phyloP scores from a whole-genome alignment of 2,888 invertebrate species.

The Brachycybe producta region DNA sequence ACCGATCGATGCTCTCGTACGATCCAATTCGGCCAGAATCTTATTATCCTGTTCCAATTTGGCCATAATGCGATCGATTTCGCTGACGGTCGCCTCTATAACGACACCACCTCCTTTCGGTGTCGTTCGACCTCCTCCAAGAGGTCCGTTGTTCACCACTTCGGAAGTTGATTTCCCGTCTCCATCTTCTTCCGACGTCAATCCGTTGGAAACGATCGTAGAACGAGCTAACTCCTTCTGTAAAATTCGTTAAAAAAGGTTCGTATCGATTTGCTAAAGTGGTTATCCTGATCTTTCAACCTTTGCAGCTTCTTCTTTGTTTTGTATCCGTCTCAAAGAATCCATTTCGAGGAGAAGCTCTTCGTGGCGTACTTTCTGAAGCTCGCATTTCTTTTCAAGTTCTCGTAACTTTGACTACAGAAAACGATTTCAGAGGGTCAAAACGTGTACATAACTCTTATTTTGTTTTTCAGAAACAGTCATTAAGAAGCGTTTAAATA shows the following conservation, averaged over 20 bases:
- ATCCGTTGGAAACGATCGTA: too few relatives aligned
- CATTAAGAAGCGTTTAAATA: background rate
- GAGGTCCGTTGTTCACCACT: too few relatives aligned
- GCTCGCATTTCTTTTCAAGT: constrained; percentile 78
- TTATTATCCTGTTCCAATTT: constrained; percentile 68
- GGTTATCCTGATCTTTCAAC: background rate
- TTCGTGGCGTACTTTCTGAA: constrained; percentile 59
- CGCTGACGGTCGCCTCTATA: background rate
- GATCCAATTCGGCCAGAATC: constrained; percentile 74
- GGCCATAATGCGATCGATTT: constrained; percentile 87
- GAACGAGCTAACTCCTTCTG: too few relatives aligned
- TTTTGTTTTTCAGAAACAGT: background rate
- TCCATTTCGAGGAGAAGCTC: constrained; percentile 78
- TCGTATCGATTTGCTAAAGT: background rate
- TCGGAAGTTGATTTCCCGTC: too few relatives aligned
- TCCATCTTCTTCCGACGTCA: too few relatives aligned
- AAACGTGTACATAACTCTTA: background rate
- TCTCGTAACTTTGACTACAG: constrained; percentile 46
- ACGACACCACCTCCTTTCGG: too few relatives aligned
- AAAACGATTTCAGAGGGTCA: constrained; percentile 9
- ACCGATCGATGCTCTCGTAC: constrained; percentile 23
- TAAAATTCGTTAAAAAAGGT: too few relatives aligned
- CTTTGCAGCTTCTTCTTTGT: constrained; percentile 15
- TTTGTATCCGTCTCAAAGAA: constrained; percentile 45
- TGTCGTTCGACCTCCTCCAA: too few relatives aligned